These are phyloP conservation scores for Setophaga coronata DNA, from an alignment of 2,113 vertebrate genomes.

Conservation along the genomic window DNA sequence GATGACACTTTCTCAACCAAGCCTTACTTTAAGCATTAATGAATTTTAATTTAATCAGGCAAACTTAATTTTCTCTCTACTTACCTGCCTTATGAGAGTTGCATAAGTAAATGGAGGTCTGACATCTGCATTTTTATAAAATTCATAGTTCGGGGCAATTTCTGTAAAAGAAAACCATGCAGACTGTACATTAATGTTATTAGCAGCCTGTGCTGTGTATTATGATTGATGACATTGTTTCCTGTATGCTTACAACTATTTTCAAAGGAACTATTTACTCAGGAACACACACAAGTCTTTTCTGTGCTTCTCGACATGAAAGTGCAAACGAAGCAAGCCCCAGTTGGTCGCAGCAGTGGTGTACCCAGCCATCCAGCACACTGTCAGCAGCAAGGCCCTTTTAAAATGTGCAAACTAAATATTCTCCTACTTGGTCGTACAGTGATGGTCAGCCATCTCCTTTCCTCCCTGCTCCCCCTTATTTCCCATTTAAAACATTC, in stretches of 20 bases:
- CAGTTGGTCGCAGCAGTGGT: neutral
- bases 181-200: constrained; percentile 75
- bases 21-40: constrained; percentile 86
- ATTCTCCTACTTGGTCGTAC: neutral
- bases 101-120: constrained; percentile 99
- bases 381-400: constrained; percentile 33
- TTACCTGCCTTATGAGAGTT: constrained; percentile 99
- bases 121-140: constrained; percentile 99
- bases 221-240: constrained; percentile 45
- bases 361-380: constrained; percentile 9
- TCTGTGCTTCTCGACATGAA: neutral
- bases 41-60: constrained; percentile 92
- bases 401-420: constrained; percentile 18
- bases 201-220: constrained; percentile 68
- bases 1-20: constrained; percentile 75
- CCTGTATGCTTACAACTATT: constrained; percentile 28
- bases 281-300: constrained; percentile 31
- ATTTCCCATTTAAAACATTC: neutral
- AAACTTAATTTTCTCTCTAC: constrained; percentile 90
- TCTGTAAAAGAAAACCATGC: constrained; percentile 88
- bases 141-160: constrained; percentile 99
- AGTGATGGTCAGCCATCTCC: neutral
- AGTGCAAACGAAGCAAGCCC: constrained; percentile 45
- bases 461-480: neutral
- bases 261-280: constrained; percentile 42